phyloP scores from a whole-genome alignment of 1,140 invertebrate species.

The Euborellia annulipes region DNA sequence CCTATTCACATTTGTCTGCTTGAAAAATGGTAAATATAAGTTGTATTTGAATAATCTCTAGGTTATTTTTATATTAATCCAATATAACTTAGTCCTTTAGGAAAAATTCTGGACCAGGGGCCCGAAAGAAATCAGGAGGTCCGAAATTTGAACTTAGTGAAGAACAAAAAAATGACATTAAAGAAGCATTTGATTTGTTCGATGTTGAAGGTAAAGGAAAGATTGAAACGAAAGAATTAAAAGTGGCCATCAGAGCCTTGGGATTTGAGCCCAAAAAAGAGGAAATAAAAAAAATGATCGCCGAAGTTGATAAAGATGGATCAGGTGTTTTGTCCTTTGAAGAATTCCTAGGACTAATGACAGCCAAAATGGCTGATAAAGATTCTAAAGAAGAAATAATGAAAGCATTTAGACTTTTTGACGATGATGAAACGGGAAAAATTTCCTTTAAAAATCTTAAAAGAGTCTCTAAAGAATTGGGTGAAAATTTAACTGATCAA shows the following conservation, averaged over 20 bases:
- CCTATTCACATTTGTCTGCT: too few relatives aligned
- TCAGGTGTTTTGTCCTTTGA: constrained; percentile 66
- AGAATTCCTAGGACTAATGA: constrained; percentile 84
- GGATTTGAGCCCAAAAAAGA: constrained; percentile 95
- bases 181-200: constrained; percentile 91
- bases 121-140: too few relatives aligned
- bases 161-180: constrained; percentile 82
- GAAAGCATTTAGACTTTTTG: constrained; percentile 90
- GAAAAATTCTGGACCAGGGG: too few relatives aligned
- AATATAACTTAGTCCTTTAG: too few relatives aligned
- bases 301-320: constrained; percentile 76
- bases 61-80: too few relatives aligned
- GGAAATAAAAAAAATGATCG: constrained; percentile 88
- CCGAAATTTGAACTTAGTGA: constrained; percentile 60
- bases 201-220: constrained; percentile 72
- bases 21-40: too few relatives aligned
- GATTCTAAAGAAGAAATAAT: constrained; percentile 91
- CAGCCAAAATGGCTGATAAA: constrained; percentile 88
- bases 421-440: constrained; percentile 85
- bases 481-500: constrained; percentile 90
- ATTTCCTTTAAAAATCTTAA: constrained; percentile 95
- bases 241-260: constrained; percentile 77
- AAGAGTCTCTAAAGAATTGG: constrained; percentile 83
- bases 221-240: constrained; percentile 85
- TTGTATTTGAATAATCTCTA: too few relatives aligned